phyloP scores from a whole-genome alignment of 2,888 invertebrate species.

The Phragmatobia fuliginosa region DNA sequence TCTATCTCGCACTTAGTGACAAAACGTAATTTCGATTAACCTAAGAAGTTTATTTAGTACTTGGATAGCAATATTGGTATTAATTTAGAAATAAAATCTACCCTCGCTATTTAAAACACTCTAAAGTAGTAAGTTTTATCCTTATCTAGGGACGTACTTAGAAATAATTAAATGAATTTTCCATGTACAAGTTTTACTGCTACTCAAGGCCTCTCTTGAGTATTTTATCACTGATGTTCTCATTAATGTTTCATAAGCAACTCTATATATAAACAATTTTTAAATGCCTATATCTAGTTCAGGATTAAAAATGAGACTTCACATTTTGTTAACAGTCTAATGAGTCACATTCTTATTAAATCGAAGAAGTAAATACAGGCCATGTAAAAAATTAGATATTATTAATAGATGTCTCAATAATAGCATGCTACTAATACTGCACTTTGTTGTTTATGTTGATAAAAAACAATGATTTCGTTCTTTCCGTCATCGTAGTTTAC shows the following conservation, averaged over 20 bases:
- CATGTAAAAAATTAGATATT: conserved; percentile 8
- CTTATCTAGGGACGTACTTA: neutral
- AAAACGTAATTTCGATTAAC: neutral
- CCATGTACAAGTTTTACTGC: neutral
- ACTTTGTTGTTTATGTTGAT: conserved; percentile 10
- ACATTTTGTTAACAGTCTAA: neutral
- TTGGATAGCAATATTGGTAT: neutral
- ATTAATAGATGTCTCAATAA: conserved; percentile 16
- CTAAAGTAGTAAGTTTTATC: neutral
- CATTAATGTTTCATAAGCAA: neutral
- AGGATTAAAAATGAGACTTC: neutral
- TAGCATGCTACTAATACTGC: conserved; percentile 10
- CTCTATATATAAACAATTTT: neutral
- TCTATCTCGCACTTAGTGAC: neutral
- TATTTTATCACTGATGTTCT: neutral
- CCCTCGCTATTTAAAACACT: neutral
- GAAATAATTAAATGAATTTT: neutral
- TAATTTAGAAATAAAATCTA: neutral
- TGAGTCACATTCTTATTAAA: neutral
- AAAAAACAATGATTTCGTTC: conserved; percentile 1
- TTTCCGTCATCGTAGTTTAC: conserved; percentile 4
- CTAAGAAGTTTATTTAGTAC: neutral
- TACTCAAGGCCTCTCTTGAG: neutral
- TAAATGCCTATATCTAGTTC: neutral
- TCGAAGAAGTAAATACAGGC: neutral